Conservation (phyloP, 2,888 invertebrate genomes). For the Sesia apiformis region DNA sequence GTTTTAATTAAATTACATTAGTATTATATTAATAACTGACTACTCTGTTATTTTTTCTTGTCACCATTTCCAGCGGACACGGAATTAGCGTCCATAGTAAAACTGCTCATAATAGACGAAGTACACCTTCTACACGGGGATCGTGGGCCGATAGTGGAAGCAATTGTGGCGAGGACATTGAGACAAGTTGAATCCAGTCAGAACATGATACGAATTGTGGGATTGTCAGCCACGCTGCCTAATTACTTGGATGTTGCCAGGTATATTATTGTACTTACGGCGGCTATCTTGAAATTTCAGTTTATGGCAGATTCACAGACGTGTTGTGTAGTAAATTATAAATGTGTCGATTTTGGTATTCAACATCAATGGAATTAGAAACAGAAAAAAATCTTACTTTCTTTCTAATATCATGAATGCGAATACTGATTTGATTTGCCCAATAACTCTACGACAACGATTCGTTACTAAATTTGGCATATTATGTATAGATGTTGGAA, state of each 20-base stretch:
- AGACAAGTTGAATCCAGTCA: conserved; percentile 93
- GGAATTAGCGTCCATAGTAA: conserved; percentile 90
- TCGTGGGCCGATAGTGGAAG: conserved; percentile 97
- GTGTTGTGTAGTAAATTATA: too few species aligned
- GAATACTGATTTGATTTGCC: too few species aligned
- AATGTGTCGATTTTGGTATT: too few species aligned
- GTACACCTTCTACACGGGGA: conserved; percentile 98
- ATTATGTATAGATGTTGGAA: too few species aligned
- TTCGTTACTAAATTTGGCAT: too few species aligned
- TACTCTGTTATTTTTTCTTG: neutral
- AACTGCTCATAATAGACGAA: conserved; percentile 96
- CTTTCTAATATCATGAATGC: too few species aligned
- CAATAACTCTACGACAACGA: too few species aligned
- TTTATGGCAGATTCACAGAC: too few species aligned
- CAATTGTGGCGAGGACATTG: conserved; percentile 95
- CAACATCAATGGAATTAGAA: too few species aligned
- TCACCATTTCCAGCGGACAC: conserved; percentile 79
- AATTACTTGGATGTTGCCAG: conserved; percentile 97
- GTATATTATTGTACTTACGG: conserved; percentile 14
- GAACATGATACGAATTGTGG: conserved; percentile 97
- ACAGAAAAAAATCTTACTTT: too few species aligned
- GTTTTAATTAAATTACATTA: neutral
- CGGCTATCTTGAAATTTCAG: too few species aligned
- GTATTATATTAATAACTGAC: neutral
- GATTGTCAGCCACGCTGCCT: conserved; percentile 96